Evolutionary conservation across 2,888 invertebrate genomes (phyloP).

Genomic region (Pteria penguin): DNA sequence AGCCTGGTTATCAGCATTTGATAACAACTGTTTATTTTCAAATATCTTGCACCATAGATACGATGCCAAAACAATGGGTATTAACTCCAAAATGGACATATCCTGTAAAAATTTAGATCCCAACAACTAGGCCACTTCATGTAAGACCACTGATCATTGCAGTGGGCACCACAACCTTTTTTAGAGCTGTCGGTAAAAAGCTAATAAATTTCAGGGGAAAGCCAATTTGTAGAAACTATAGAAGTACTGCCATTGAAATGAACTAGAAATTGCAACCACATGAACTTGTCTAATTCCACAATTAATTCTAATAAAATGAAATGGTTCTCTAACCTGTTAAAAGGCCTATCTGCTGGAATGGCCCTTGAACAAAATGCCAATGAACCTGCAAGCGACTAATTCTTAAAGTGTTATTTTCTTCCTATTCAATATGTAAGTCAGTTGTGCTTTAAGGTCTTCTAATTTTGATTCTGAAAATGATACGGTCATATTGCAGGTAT

Average conservation of each 20-base stretch:
- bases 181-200: not conserved
- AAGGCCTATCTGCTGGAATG: not conserved
- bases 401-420: too few relatives aligned
- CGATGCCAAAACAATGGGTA: not conserved
- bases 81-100: slow-evolving; percentile 6
- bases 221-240: not conserved
- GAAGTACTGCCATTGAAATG: slow-evolving; percentile 1
- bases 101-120: not conserved
- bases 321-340: not conserved
- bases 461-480: not conserved
- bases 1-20: too few relatives aligned
- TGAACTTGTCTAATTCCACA: not conserved
- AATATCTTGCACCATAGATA: not conserved
- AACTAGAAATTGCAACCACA: not conserved
- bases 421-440: too few relatives aligned
- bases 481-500: too few relatives aligned
- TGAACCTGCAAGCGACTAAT: not conserved
- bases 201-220: not conserved
- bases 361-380: not conserved
- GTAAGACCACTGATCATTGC: not conserved
- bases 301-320: not conserved
- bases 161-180: slow-evolving; percentile 13
- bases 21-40: too few relatives aligned
- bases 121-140: not conserved
- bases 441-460: too few relatives aligned